Evolutionary conservation across 1,140 invertebrate genomes (phyloP).

Genomic region (Ips typographus): DNA sequence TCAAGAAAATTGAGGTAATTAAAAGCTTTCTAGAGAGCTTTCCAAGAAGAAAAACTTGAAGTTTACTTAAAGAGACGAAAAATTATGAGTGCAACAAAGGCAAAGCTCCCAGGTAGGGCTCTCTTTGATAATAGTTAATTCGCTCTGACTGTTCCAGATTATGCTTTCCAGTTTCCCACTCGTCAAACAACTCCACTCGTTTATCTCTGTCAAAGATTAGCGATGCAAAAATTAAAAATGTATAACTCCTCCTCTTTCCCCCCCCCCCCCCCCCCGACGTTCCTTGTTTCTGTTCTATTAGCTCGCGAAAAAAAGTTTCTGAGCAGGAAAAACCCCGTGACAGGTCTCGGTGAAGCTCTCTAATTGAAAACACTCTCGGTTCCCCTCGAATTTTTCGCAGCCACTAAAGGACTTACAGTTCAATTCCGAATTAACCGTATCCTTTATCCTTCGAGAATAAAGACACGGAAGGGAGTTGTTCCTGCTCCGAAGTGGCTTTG

Average conservation of each 20-base stretch:
- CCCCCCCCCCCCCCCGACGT: too few relatives aligned
- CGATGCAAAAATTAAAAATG: conserved; percentile 25
- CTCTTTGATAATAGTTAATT: conserved; percentile 34
- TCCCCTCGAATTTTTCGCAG: conserved; percentile 9
- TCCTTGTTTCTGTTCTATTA: neutral
- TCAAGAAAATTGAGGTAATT: neutral
- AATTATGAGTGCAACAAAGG: conserved; percentile 18
- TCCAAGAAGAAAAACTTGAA: conserved; percentile 7
- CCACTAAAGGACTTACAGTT: conserved; percentile 28
- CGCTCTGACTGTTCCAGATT: conserved; percentile 30
- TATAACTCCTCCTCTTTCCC: conserved; percentile 16
- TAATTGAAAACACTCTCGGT: conserved; percentile 13
- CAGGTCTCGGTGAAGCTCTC: neutral
- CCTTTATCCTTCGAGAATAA: conserved; percentile 45
- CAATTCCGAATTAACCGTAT: conserved; percentile 44
- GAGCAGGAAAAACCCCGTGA: neutral
- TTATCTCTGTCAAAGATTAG: conserved; percentile 30
- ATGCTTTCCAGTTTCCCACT: conserved; percentile 29
- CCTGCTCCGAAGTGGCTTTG: conserved; percentile 41
- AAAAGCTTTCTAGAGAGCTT: neutral
- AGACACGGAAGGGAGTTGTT: conserved; percentile 44
- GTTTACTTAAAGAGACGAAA: conserved; percentile 11
- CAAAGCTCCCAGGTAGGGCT: conserved; percentile 27
- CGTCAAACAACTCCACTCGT: conserved; percentile 30
- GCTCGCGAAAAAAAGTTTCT: neutral